Base-by-base conservation (phyloP, 2,888 invertebrate genomes). In the Heliconius ethilla region DNA sequence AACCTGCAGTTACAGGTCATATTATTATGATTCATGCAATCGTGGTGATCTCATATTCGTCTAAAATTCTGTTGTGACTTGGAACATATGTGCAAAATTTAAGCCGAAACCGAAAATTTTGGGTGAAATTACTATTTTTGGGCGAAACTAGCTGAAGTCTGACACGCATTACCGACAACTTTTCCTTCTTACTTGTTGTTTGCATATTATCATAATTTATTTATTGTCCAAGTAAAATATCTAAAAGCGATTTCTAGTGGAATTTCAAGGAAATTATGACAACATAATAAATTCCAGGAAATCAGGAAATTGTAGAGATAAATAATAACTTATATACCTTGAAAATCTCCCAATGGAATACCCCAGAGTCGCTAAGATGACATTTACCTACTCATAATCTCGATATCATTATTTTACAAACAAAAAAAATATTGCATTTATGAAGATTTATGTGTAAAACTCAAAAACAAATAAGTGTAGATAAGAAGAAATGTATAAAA, bases 401-500 rank as follows among this genome's bases (percentile, higher is more conserved):
- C 3, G 13, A 29, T 55, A 6, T 29, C 33, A 70, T 59, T 72
- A 72, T 33, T n/a, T 72, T 51, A 29, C 55, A 55, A 59, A n/a
- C 55, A 33, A 45, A 45, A 13, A 22, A 29, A 72, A 33, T 72
- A 18, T 22, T 37, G 13, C 37, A 72, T 29, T 55, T 70, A 51
- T 59, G 7, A 10, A 72, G 72, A 72, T 37, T 33, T 72, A 72
- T 72, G 59, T 72, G 72, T 55, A 37, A 72, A 25, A 72, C 33
- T 59, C 33, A 59, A 72, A 59, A 59, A 13, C 3, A 72, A 37
- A 72, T 37, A 72, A 72, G 33, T 7, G 37, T 13, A 37, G 59
- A 70, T 70, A 70, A 76, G 59, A 76, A 69, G 51, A 76, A 59
- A 40, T n/a, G 22, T 9, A 59, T 69, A 27, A 45, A 70, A 18